Evolutionary conservation across 2,113 vertebrate species (phyloP).

Genomic region (Oreochromis tanganicae): DNA sequence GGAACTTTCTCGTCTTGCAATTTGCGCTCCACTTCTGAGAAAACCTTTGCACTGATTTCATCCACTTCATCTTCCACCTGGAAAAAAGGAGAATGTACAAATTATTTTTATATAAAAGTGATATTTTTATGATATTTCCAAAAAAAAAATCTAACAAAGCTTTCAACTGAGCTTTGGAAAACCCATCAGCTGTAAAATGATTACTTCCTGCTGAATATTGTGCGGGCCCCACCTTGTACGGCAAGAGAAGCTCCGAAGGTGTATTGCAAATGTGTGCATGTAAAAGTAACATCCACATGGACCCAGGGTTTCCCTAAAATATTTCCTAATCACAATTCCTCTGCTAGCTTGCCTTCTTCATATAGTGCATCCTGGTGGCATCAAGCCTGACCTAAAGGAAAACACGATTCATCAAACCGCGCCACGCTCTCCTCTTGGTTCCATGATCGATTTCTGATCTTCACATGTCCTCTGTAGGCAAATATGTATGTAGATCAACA

Average conservation of each 20-base stretch:
- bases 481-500: background rate
- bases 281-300: background rate
- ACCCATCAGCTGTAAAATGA: background rate
- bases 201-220: background rate
- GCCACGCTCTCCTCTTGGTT: background rate
- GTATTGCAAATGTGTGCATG: background rate
- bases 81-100: background rate
- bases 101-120: background rate
- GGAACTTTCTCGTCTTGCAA: constrained; percentile 52
- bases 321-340: background rate
- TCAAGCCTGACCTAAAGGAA: background rate
- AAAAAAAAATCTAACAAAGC: background rate
- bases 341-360: background rate
- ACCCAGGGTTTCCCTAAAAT: background rate
- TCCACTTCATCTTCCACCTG: constrained; percentile 79
- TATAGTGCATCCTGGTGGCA: background rate
- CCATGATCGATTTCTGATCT: background rate
- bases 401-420: background rate
- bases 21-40: constrained; percentile 71
- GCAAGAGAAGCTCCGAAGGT: background rate
- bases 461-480: background rate
- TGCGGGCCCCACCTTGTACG: background rate
- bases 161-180: background rate
- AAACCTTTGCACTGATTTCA: constrained; percentile 72
- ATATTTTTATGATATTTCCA: background rate